phyloP scores from a whole-genome alignment of 2,797 vertebrate genomes.

The Mus spretus region DNA sequence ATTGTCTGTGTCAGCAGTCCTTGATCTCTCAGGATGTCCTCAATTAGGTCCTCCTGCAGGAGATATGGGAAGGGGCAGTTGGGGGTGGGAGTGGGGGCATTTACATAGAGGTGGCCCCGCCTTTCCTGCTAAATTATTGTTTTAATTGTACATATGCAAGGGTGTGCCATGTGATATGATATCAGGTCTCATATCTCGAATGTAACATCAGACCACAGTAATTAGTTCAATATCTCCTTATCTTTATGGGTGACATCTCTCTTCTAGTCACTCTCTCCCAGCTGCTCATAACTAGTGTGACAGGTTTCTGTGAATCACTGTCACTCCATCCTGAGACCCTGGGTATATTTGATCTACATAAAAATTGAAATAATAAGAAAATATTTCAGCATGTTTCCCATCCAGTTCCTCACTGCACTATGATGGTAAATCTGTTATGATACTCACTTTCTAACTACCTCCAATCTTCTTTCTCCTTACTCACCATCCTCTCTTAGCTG shows the following conservation, averaged over 20 bases:
- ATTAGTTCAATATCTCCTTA: background rate
- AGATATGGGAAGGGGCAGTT: too few relatives aligned
- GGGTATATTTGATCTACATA: background rate
- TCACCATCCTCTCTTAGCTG: too few relatives aligned
- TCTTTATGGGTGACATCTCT: background rate
- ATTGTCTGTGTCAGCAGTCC: too few relatives aligned
- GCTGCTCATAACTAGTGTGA: background rate
- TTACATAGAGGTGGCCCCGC: too few relatives aligned
- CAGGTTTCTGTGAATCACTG: background rate
- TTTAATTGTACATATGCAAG: background rate
- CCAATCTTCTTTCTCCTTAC: background rate
- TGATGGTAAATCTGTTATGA: background rate
- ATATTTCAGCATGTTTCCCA: background rate
- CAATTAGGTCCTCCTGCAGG: too few relatives aligned
- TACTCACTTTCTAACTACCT: background rate
- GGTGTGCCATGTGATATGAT: background rate
- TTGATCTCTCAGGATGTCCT: too few relatives aligned
- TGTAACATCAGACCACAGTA: background rate
- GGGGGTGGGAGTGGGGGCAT: too few relatives aligned
- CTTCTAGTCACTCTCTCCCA: background rate
- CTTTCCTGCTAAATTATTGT: background rate
- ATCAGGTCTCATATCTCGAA: background rate
- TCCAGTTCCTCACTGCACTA: background rate
- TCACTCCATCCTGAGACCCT: background rate
- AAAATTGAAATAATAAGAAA: background rate